Conservation (phyloP, 1,140 invertebrate species). For the Venturia canescens region DNA sequence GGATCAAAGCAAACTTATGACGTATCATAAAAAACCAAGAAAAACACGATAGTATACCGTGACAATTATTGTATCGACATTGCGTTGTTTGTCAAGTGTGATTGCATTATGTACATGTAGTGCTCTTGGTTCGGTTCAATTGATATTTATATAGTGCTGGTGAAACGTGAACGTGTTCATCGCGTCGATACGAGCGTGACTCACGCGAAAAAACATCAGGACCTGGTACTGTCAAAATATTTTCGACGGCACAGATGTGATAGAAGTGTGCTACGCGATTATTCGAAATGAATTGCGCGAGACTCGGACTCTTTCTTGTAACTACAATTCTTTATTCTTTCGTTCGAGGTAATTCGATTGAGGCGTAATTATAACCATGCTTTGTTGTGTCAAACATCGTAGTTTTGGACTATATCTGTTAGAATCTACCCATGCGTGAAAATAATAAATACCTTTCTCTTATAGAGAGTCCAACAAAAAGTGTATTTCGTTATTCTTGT, state of each 20-base stretch:
- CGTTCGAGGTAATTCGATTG: neutral
- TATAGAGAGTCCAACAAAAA: no score
- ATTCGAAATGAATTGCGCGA: conserved; percentile 26
- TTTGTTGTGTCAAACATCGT: neutral
- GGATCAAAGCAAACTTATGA: no score
- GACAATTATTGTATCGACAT: neutral
- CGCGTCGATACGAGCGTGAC: conserved; percentile 3
- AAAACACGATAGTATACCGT: neutral
- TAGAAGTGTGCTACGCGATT: neutral
- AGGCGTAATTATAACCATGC: no score
- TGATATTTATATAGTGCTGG: neutral
- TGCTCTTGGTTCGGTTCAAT: neutral
- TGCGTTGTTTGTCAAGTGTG: neutral
- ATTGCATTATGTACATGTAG: neutral
- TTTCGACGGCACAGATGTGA: conserved; percentile 16
- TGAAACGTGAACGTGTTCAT: neutral
- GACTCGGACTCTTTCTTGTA: conserved; percentile 5
- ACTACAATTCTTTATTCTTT: neutral
- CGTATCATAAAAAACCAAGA: no score
- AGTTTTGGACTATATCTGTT: neutral
- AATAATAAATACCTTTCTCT: no score
- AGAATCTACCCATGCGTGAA: no score
- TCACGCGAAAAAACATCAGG: neutral
- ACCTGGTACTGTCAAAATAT: conserved; percentile 1
- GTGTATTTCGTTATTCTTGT: no score